These are phyloP conservation scores for Acanthis flammea DNA, from an alignment of 2,797 vertebrate species.

Conservation along the genomic window DNA sequence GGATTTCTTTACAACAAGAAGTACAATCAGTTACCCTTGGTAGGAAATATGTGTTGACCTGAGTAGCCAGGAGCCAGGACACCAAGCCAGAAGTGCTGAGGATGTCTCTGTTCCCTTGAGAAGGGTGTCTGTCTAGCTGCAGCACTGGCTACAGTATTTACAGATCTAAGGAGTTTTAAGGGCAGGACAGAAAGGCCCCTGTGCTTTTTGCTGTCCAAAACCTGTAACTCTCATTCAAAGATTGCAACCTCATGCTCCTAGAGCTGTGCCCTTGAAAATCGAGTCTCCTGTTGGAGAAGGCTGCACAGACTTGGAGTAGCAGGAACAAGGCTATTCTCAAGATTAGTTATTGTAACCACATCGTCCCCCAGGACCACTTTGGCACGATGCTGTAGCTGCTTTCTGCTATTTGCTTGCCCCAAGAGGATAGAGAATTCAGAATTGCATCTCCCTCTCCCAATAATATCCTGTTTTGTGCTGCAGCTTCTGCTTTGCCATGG, in stretches of 20 bases:
- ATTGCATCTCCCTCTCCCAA: not conserved
- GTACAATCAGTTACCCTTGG: not conserved
- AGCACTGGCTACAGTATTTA: not conserved
- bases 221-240: not conserved
- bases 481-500: not conserved
- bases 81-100: not conserved
- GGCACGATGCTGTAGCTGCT: not conserved
- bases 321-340: not conserved
- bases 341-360: slow-evolving; percentile 24
- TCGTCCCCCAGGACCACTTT: not conserved
- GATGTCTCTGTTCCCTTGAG: not conserved
- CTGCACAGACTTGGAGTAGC: not conserved
- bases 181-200: not conserved
- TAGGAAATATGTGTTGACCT: not conserved
- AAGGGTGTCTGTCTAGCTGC: not conserved
- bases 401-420: slow-evolving; percentile 24
- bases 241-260: not conserved
- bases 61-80: not conserved
- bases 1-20: not conserved
- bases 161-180: not conserved
- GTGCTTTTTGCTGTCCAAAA: not conserved
- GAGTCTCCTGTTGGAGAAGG: not conserved
- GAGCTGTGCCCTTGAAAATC: not conserved
- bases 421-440: not conserved
- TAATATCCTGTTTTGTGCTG: not conserved